phyloP scores from a whole-genome alignment of 2,797 vertebrate species.

The Poecilia gillii region DNA sequence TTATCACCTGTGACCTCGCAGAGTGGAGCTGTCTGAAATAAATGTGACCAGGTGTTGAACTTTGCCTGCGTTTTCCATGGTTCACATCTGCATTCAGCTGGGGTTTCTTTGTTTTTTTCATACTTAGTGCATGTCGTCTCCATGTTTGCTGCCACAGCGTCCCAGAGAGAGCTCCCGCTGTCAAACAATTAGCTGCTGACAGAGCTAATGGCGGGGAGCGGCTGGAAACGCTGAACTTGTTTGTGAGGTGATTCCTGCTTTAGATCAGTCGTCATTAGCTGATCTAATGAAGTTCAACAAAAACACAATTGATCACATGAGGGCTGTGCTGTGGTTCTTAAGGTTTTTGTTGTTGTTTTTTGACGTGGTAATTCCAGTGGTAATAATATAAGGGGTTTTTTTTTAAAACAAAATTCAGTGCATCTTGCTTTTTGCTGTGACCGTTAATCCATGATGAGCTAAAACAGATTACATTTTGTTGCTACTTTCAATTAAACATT shows the following conservation, averaged over 20 bases:
- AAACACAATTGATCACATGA: slow-evolving; percentile 22
- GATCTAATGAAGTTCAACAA: slow-evolving; percentile 12
- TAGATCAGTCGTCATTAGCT: slow-evolving; percentile 58
- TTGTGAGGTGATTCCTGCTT: slow-evolving; percentile 64
- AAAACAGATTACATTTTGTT: not conserved
- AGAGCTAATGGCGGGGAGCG: slow-evolving; percentile 45
- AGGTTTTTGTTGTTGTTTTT: not conserved
- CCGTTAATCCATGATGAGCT: not conserved
- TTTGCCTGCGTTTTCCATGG: not conserved
- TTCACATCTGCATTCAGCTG: slow-evolving; percentile 6
- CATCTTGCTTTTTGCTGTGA: not conserved
- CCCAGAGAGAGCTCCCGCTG: slow-evolving; percentile 26
- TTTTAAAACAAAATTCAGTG: slow-evolving; percentile 17
- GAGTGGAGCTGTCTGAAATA: not conserved
- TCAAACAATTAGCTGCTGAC: slow-evolving; percentile 53
- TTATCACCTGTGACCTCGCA: not conserved
- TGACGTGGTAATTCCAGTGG: slow-evolving; percentile 6
- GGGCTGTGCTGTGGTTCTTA: slow-evolving; percentile 4
- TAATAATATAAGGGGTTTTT: slow-evolving; percentile 10
- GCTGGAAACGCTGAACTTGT: slow-evolving; percentile 60
- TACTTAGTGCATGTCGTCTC: slow-evolving; percentile 3
- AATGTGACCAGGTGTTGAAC: slow-evolving; percentile 3
- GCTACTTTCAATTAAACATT: not conserved
- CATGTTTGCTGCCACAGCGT: not conserved
- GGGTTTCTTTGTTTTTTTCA: not conserved